phyloP scores from a whole-genome alignment of 2,797 vertebrate species.

The Lophura swinhoii region DNA sequence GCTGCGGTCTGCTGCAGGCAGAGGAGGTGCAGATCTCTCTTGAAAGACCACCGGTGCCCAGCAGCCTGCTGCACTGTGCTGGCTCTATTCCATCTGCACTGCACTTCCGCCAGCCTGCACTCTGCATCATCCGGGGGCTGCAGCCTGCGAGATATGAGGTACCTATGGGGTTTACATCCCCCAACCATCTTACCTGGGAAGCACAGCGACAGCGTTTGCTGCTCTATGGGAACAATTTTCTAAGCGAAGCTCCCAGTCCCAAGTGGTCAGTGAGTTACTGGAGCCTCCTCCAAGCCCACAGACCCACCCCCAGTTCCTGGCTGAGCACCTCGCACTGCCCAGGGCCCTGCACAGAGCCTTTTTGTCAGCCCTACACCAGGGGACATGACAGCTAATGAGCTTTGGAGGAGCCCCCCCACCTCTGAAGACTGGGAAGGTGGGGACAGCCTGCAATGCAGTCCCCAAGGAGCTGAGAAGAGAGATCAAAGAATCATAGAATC shows the following conservation, averaged over 20 bases:
- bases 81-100: not conserved
- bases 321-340: not conserved
- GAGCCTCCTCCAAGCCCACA: not conserved
- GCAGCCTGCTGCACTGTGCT: accelerated
- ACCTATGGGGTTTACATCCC: not conserved
- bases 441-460: not conserved
- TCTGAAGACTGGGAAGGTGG: not conserved
- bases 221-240: not conserved
- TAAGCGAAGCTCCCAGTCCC: not conserved
- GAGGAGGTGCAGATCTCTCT: not conserved
- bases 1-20: not conserved
- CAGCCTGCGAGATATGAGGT: not conserved
- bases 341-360: not conserved
- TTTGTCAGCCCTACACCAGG: not conserved
- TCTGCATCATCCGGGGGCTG: accelerated
- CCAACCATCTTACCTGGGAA: accelerated
- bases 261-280: not conserved
- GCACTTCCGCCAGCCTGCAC: accelerated
- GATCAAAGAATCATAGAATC: not conserved
- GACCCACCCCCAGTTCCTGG: not conserved
- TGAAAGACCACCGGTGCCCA: not conserved
- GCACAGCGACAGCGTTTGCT: accelerated
- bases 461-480: not conserved
- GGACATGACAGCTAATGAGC: not conserved
- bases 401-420: not conserved